Evolutionary conservation across 1,140 invertebrate genomes (phyloP), one percentile per base, ranked within the genome.

Genomic region (Lepidotrigona ventralis): DNA sequence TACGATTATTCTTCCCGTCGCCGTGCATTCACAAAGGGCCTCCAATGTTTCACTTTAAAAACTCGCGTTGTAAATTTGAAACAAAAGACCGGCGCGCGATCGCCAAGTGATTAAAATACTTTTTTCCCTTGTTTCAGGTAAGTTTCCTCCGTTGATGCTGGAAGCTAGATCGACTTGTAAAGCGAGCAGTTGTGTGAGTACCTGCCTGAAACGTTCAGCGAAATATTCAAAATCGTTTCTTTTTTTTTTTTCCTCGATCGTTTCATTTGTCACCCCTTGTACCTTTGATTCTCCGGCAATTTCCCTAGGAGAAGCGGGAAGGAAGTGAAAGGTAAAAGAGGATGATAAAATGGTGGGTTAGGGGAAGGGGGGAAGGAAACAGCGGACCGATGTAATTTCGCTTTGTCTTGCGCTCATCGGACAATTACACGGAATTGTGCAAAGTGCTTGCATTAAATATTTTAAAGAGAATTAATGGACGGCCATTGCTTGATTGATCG

Each of bases 381-480:
- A 29, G 12, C 72, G 53, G 26, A 39, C 51, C 26, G 53, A 71
- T 64, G 46, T 39, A 19, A 68, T 51, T 73, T 33, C 69, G 29
- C 73, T 73, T 86, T 73, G 76, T 76, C 70, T 54, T 15, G n/a
- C 54, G 21, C 53, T 19, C 53, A 39, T 76, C 51, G 77, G 53
- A 72, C 29, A 75, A 75, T 86, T 46, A 58, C 56, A 21, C 54
- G 60, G 29, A 73, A 85, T 73, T 81, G 33, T 46, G 51, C 39
- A 51, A 71, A 71, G 12, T n/a, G 19, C 17, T 46, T 33, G 56
- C 21, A 15, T 63, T 63, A 63, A 80, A 58, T 33, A 33, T 80
- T 72, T 80, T 46, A 29, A 51, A 12, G 23, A 17, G 23, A 15
- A 76, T 68, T 68, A 53, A 74, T 51, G n/a, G 11, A n/a, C 5